Base-by-base conservation (phyloP, 2,797 vertebrate species). In the Anguilla megastoma region DNA sequence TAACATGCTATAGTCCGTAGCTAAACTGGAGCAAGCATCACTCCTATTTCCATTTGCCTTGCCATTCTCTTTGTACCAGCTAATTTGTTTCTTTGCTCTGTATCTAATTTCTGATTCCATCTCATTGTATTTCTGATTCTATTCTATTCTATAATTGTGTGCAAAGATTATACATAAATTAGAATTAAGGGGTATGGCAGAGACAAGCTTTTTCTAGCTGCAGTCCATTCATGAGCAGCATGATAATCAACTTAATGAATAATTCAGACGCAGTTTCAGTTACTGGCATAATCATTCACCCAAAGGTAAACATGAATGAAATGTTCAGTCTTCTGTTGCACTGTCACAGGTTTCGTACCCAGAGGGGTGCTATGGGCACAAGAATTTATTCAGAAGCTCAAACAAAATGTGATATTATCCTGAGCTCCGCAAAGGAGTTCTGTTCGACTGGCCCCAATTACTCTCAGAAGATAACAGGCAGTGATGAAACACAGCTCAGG, bases 321-420 rank as follows among this genome's bases (percentile, higher is more conserved):
- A 80, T 21, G 18, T 45, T 18, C 76, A 45, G 18, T 33, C 36
- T 45, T 41, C 36, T 80, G 33, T 80, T 36, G 76, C 18, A 8
- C 48, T 21, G 33, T 45, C 76, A 45, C 16, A 1, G 76, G 76
- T 14, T 80, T 80, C 48, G 1, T 45, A 45, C 10, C 76, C 33
- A 45, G 14, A 21, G 76, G 76, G 76, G 33, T 45, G 16, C 3
- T 80, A 21, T 48, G 76, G 33, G 18, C 18, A 80, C 33, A 14
- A 80, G 36, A 33, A 48, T 80, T 48, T 33, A 80, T 80, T 80
- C 5, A 45, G 3, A 80, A 18, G 36, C 76, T 21, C 41, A 24
- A 45, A 80, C 16, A 48, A 41, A 16, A 80, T 80, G 76, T 80
- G 41, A 48, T 80, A 80, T 76, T 76, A 33, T 76, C 71, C 33